These are phyloP conservation scores for Sturnira hondurensis DNA, from an alignment of 2,113 vertebrate genomes.

Conservation along the genomic window DNA sequence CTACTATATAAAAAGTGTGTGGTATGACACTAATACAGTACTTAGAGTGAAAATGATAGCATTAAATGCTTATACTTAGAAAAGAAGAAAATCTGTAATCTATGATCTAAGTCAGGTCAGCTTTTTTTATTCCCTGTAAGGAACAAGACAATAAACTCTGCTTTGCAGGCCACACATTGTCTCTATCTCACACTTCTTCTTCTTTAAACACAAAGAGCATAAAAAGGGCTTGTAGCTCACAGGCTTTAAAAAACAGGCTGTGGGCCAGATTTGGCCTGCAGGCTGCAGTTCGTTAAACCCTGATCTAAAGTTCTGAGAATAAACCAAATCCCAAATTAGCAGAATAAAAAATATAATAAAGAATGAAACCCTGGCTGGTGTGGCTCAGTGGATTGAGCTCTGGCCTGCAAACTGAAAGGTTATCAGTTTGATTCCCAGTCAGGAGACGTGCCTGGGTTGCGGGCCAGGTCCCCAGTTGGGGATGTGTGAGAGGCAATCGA, in stretches of 20 bases:
- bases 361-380: not conserved
- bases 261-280: not conserved
- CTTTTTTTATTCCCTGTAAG: not conserved
- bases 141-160: not conserved
- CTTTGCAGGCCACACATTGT: not conserved
- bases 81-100: not conserved
- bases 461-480: no score
- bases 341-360: not conserved
- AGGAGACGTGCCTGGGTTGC: no score
- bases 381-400: no score
- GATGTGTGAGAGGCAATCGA: no score
- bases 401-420: no score
- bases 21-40: not conserved
- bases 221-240: not conserved
- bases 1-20: not conserved
- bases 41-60: not conserved
- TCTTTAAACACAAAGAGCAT: not conserved
- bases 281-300: not conserved
- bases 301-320: not conserved
- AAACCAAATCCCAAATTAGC: conserved; percentile 8
- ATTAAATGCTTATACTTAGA: not conserved
- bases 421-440: no score
- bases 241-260: not conserved
- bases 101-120: not conserved
- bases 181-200: not conserved